Conservation (phyloP, 1,140 invertebrate species). For the Trachymyrmex cornetzi region DNA sequence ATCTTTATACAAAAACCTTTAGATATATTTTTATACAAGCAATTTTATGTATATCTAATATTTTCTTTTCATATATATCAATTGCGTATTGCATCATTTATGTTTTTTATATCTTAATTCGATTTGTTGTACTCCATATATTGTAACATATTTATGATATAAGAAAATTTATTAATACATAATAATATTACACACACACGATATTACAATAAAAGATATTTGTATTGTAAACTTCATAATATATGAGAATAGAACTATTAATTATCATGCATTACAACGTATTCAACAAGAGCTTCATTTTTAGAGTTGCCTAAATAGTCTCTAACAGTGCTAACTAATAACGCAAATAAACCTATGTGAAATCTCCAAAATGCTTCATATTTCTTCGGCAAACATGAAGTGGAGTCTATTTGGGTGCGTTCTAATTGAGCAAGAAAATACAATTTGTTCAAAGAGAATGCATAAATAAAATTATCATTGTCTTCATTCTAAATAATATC, state of each 20-base stretch:
- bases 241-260: constrained; percentile 40
- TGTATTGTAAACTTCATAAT: constrained; percentile 14
- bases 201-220: background rate
- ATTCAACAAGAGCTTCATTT: background rate
- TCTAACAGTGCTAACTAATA: constrained; percentile 66
- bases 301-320: background rate
- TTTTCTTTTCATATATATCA: background rate
- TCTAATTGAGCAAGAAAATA: constrained; percentile 62
- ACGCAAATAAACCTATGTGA: constrained; percentile 49
- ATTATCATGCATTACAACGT: constrained; percentile 44
- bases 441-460: background rate
- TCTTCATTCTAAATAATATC: background rate
- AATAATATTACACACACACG: background rate
- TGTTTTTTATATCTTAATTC: background rate
- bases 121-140: background rate
- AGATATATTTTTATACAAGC: no score
- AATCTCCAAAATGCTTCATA: constrained; percentile 11
- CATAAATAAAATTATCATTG: constrained; percentile 2
- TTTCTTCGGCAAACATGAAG: constrained; percentile 8
- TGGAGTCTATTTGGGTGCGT: background rate
- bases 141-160: background rate
- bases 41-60: background rate
- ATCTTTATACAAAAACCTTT: background rate
- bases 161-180: background rate
- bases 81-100: background rate